A percentile compares a stretch with the other conserved stretches of the same genome.
These are phyloP conservation scores for Polyploca ridens DNA, from an alignment of 2,888 invertebrate species.

Conservation along the genomic window DNA sequence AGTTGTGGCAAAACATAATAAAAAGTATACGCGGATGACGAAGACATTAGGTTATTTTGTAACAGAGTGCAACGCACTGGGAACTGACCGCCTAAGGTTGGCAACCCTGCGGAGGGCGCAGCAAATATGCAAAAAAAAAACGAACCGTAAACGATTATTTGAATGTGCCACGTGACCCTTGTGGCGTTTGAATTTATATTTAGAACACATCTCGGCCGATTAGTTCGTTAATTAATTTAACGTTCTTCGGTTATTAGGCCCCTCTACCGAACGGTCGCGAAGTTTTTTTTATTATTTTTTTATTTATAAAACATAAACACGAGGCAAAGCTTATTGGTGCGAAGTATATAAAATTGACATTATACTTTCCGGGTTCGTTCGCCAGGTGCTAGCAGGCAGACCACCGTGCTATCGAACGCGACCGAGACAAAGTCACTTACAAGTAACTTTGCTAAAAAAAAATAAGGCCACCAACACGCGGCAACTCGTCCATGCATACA, in stretches of 20 bases:
- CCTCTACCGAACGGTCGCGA: conserved; percentile 29
- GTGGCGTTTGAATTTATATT: conserved; percentile 52
- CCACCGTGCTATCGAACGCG: conserved; percentile 62
- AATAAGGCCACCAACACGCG: conserved; percentile 65
- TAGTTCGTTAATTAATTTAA: conserved; percentile 51
- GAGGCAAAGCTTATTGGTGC: conserved; percentile 37
- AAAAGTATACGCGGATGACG: conserved; percentile 67
- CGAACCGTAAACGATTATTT: conserved; percentile 69
- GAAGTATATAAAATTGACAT: conserved; percentile 65
- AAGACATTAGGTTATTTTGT: conserved; percentile 74
- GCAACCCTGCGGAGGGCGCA: conserved; percentile 58
- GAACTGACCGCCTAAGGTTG: conserved; percentile 69
- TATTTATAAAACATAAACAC: conserved; percentile 19
- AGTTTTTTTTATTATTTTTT: conserved; percentile 19
- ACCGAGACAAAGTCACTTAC: conserved; percentile 78
- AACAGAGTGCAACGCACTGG: conserved; percentile 75
- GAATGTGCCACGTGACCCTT: conserved; percentile 62
- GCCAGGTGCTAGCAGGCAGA: conserved; percentile 62
- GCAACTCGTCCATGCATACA: conserved; percentile 78
- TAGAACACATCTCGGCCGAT: conserved; percentile 45
- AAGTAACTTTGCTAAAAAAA: conserved; percentile 74
- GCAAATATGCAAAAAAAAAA: conserved; percentile 54
- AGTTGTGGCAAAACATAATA: conserved; percentile 69
- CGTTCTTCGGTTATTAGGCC: conserved; percentile 37
- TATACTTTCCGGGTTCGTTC: conserved; percentile 69